These are phyloP conservation scores for Calonectris borealis DNA, from an alignment of 2,113 vertebrate species.

Conservation along the genomic window DNA sequence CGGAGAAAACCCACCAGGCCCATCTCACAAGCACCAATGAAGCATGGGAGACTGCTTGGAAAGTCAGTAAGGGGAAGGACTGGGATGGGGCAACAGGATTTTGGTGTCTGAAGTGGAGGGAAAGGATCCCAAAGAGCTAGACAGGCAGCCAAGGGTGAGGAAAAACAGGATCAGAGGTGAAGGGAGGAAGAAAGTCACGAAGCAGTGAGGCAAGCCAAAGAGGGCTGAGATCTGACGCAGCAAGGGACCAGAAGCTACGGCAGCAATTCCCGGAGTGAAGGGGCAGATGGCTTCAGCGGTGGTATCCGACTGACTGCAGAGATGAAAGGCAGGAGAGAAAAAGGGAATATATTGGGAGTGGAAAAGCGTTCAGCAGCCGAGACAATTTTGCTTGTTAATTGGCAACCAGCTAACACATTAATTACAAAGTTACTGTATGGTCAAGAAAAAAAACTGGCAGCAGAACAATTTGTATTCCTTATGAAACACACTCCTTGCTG, in stretches of 20 bases:
- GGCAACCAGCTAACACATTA: slow-evolving; percentile 8
- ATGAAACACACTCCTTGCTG: fast-evolving
- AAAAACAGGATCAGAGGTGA: neutral
- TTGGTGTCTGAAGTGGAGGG: neutral
- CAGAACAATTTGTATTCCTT: neutral
- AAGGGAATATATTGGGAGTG: neutral
- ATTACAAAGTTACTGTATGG: neutral
- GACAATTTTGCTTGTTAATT: slow-evolving; percentile 26
- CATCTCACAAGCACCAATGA: neutral
- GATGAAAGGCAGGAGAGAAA: slow-evolving; percentile 6
- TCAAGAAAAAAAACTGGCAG: neutral
- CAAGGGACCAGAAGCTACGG: neutral
- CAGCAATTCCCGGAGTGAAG: neutral
- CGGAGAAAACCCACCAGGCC: too few relatives aligned
- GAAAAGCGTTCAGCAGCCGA: neutral
- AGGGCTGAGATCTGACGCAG: neutral
- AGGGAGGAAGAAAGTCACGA: neutral
- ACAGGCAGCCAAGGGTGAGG: neutral
- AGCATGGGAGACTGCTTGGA: neutral
- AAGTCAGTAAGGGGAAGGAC: neutral
- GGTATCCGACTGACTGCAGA: neutral
- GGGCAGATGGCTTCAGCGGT: slow-evolving; percentile 5
- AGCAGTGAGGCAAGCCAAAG: neutral
- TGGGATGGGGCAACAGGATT: neutral
- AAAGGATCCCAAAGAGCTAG: neutral